Evolutionary conservation across 2,888 invertebrate species (phyloP).

Genomic region (Venustoraphidia nigricollis): DNA sequence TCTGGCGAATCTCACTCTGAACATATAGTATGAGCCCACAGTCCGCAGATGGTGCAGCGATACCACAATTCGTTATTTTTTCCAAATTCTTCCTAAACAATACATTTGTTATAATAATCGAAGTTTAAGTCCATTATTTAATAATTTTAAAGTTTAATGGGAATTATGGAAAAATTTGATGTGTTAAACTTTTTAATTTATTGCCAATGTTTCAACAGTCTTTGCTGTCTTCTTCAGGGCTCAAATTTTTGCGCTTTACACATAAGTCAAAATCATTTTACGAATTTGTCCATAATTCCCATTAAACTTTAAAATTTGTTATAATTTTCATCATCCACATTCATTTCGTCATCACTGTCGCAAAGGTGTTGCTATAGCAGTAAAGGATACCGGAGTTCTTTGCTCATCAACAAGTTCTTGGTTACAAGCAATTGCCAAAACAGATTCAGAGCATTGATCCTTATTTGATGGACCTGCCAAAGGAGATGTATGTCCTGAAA

Average conservation of each 20-base stretch:
- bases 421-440: too few relatives aligned
- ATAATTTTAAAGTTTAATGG: too few relatives aligned
- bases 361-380: slow-evolving; percentile 15
- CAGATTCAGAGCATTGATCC: slow-evolving; percentile 8
- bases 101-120: slow-evolving; percentile 11
- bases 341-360: slow-evolving; percentile 12
- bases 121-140: too few relatives aligned
- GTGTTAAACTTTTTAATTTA: too few relatives aligned
- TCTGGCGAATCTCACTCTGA: slow-evolving; percentile 16
- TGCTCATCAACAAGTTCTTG: slow-evolving; percentile 12
- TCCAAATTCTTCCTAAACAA: slow-evolving; percentile 12
- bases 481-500: slow-evolving; percentile 10
- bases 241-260: too few relatives aligned
- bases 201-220: too few relatives aligned
- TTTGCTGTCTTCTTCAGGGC: too few relatives aligned
- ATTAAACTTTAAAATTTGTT: too few relatives aligned
- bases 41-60: slow-evolving; percentile 15
- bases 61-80: slow-evolving; percentile 16
- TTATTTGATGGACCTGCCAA: slow-evolving; percentile 12
- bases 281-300: too few relatives aligned
- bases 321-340: slow-evolving; percentile 11
- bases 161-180: too few relatives aligned
- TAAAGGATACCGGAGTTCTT: slow-evolving; percentile 13
- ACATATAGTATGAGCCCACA: slow-evolving; percentile 17
- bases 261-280: too few relatives aligned